Evolutionary conservation across 2,888 invertebrate genomes (phyloP).

Genomic region (Julus scandinavius): DNA sequence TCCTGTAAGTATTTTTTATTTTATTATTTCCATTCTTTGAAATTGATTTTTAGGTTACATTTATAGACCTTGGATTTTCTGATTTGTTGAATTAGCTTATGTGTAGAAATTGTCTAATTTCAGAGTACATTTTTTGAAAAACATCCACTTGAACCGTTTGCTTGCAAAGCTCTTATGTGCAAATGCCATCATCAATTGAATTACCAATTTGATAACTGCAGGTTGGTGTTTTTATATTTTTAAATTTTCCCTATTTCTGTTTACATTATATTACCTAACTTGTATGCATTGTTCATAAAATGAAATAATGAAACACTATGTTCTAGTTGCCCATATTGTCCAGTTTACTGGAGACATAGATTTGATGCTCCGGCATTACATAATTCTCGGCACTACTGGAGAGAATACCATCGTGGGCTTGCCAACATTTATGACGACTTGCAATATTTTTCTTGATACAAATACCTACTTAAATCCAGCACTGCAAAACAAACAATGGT

Average conservation of each 20-base stretch:
- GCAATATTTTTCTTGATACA: background rate
- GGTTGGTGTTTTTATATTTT: background rate
- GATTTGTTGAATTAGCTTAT: background rate
- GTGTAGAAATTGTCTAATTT: background rate
- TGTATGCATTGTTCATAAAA: background rate
- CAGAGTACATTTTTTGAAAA: background rate
- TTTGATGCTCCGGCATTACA: background rate
- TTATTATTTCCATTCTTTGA: background rate
- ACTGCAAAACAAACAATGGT: background rate
- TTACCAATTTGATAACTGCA: slow-evolving; percentile 10
- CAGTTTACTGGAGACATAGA: slow-evolving; percentile 12
- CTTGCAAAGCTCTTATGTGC: background rate
- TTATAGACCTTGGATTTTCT: background rate
- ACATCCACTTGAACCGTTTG: background rate
- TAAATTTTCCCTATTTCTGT: background rate
- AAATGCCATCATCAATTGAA: background rate
- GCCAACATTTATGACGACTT: slow-evolving; percentile 28
- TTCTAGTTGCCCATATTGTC: slow-evolving; percentile 44
- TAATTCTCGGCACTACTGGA: background rate
- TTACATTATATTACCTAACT: background rate
- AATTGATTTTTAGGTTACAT: background rate
- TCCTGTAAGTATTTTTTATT: slow-evolving; percentile 21
- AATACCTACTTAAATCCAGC: background rate
- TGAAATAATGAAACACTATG: background rate
- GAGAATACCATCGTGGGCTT: background rate